Base-by-base conservation (phyloP, 2,888 invertebrate genomes). In the Spatulosminthurus flaviceps region DNA sequence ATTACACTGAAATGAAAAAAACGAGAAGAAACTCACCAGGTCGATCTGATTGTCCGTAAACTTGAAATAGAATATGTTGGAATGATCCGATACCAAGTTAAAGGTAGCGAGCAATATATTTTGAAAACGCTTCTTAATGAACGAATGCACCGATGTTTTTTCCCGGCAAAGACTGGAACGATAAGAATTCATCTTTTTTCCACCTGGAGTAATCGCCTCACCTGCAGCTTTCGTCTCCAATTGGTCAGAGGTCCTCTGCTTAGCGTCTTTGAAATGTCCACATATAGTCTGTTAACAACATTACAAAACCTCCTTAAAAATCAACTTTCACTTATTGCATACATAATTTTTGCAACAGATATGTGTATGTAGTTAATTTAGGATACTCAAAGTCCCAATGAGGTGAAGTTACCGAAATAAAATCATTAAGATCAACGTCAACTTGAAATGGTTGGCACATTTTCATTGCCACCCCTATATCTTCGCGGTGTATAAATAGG, bases 401-500 rank as follows among this genome's bases (percentile, higher is more conserved):
- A 9, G 34, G n/a, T n/a, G 1, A 51, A 24, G 60, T 74, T 83
- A 87, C 88, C 84, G 90, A 89, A 66, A 93, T 87, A 86, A 92
- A 93, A 81, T 91, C 89, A 0, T 92, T 92, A 78, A 93, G 91
- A 86, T 93, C 92, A 81, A 93, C 90, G 87, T 92, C 92, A 72
- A 91, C 88, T 1, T 91, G 87, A 11, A 90, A 89, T 88, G 93
- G 92, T 84, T 92, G 91, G 87, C 93, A 93, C 83, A 92, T 91
- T 83, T 92, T 91, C 83, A 93, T 91, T 29, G 92, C 92, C 11
- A 91, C 90, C 82, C 92, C 91, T 82, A 93, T 90, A 86, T 93
- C 93, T 66, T 89, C 88, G 66, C 88, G 88, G 84, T 91, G 90
- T 26, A 93, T 88, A 71, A 89, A 88, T 61, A 90, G 88, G 77